Base-by-base conservation (phyloP, 2,113 vertebrate genomes). In the Psephotus haematonotus region DNA sequence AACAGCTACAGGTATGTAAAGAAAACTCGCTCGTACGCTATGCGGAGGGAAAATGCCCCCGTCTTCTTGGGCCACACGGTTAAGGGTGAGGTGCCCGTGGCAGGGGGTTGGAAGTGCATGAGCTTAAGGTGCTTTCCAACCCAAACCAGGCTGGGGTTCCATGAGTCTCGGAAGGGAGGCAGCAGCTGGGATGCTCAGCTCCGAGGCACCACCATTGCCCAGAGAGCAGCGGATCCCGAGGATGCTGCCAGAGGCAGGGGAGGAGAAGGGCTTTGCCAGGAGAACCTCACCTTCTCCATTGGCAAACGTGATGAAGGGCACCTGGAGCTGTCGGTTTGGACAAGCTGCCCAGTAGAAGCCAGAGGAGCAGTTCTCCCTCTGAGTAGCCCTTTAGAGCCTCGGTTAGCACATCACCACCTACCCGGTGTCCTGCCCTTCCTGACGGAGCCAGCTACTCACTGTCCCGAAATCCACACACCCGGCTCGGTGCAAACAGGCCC, bases 1-100 rank as follows among this genome's bases (percentile, higher is more conserved):
- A 98, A 98, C 97, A 98, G 98, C 98, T 98, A 98, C 97, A 98
- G 98, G 98, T 97, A 98, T 22, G 98, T 97, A 97, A 98, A 97
- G 97, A 95, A 96, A 97, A 98, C 92, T 75, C 64, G 62, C 96
- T 95, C 69, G 13, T 96, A 96, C 95, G 97, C 95, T 96, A 76
- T 28, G 5, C 14, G 57, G 57, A 35, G 57, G 57, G 92, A 95
- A 59, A 53, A 6, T 0, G 65, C 79, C 93, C 68, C 96, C 65
- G 79, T 96, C 94, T 81, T 92, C 92, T 68, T 69, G n/a, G 57
- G 33, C 33, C 57, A 23, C 33, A 10, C 3, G 33, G 57, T 35
- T 39, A 11, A 24, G 13, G 22, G 57, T 23, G 33, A 35, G 33
- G 22, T 59, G 57, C 33, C 33, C 22, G 4, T 16, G 57, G 33